Conservation (phyloP, 2,113 vertebrate species). For the Recurvirostra avosetta region DNA sequence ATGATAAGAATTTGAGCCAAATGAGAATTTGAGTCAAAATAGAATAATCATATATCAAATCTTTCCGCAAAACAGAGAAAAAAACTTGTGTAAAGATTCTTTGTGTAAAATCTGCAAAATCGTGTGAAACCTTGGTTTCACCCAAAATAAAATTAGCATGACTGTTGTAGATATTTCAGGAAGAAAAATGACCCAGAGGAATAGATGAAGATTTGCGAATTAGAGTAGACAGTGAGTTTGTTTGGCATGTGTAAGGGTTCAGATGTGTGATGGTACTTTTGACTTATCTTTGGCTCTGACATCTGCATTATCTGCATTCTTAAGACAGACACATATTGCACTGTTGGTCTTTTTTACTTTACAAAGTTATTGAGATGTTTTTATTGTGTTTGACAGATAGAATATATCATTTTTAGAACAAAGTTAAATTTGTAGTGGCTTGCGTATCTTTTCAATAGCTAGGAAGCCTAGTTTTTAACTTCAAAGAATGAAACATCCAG, state of each 20-base stretch:
- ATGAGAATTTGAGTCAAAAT: neutral
- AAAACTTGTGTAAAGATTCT: neutral
- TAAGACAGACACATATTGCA: neutral
- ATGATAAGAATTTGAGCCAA: neutral
- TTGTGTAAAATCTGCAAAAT: neutral
- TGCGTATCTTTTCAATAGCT: neutral
- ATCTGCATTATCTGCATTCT: neutral
- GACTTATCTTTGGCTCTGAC: neutral
- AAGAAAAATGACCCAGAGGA: neutral
- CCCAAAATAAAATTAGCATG: neutral
- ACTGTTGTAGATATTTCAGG: neutral
- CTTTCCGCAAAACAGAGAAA: neutral
- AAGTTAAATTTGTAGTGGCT: neutral
- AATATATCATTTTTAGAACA: neutral
- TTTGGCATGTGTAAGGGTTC: neutral
- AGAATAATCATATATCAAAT: neutral
- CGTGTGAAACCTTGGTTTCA: neutral
- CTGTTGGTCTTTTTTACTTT: neutral
- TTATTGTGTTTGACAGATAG: neutral
- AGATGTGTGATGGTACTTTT: neutral
- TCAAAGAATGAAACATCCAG: conserved; percentile 1
- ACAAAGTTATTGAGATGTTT: neutral
- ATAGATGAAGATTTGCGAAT: neutral
- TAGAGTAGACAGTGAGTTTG: neutral
- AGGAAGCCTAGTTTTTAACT: neutral